Conservation (phyloP, 2,113 vertebrate genomes). For the Trachemys scripta region DNA sequence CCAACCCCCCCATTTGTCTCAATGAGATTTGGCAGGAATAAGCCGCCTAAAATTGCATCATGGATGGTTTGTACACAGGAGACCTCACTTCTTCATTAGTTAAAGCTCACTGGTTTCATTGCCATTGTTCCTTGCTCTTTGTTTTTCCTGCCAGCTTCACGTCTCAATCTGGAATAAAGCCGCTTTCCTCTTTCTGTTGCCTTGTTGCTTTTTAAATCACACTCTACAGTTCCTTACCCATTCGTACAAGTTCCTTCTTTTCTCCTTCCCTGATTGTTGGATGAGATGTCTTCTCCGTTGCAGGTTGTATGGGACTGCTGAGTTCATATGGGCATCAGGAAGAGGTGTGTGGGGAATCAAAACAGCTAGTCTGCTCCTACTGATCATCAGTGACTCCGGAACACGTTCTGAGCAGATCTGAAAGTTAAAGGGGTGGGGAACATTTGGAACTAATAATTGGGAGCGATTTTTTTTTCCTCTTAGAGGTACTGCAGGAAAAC, state of each 20-base stretch:
- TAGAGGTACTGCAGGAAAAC: background rate
- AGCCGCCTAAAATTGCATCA: background rate
- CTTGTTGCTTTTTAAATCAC: rapidly evolving
- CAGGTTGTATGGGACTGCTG: background rate
- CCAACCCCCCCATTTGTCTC: background rate
- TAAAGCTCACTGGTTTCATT: background rate
- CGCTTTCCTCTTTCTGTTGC: background rate
- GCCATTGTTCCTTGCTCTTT: background rate
- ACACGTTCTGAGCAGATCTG: background rate
- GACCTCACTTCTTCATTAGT: background rate
- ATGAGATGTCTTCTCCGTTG: rapidly evolving
- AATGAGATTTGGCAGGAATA: background rate
- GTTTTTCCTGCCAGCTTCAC: background rate
- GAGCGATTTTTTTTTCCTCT: background rate
- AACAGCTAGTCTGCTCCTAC: background rate
- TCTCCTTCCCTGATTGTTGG: background rate
- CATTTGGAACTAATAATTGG: background rate
- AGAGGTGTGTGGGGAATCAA: background rate
- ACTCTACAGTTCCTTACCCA: background rate
- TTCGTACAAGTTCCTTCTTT: background rate
- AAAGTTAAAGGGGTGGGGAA: background rate
- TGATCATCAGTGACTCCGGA: rapidly evolving
- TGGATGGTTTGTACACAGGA: background rate
- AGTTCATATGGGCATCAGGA: background rate
- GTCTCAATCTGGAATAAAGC: background rate